A percentile compares a stretch with the other conserved stretches of the same genome.
phyloP scores from a whole-genome alignment of 2,797 vertebrate genomes.

The Astyanax mexicanus region DNA sequence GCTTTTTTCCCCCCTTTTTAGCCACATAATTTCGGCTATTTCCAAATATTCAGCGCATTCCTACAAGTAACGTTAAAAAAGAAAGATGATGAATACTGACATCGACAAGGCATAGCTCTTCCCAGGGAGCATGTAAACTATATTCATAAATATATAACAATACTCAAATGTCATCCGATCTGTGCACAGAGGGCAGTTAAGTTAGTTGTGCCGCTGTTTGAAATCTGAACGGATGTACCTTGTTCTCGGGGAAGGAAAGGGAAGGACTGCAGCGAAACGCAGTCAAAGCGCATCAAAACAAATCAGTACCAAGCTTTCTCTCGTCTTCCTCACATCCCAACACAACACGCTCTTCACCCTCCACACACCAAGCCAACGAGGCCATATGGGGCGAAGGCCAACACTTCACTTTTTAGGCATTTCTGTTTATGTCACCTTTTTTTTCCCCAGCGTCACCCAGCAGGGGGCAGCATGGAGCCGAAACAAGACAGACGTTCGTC shows the following conservation, averaged over 20 bases:
- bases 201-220: conserved; percentile 10
- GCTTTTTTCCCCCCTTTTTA: no score
- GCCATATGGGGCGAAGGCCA: background rate
- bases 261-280: conserved; percentile 8
- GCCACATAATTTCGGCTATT: no score
- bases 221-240: conserved; percentile 13
- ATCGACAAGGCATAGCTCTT: background rate
- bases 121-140: background rate
- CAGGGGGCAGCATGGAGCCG: conserved; percentile 49
- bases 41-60: no score
- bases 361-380: background rate
- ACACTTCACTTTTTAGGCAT: conserved; percentile 5
- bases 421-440: conserved; percentile 9
- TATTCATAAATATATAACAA: background rate
- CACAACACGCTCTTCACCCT: conserved; percentile 39
- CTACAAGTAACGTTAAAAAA: background rate
- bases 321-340: conserved; percentile 7
- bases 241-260: conserved; percentile 20
- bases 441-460: conserved; percentile 36
- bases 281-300: conserved; percentile 21
- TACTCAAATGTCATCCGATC: background rate
- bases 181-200: conserved; percentile 4
- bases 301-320: conserved; percentile 48
- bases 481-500: conserved; percentile 13
- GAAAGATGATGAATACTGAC: background rate